Evolutionary conservation across 2,113 vertebrate species (phyloP).

Genomic region (Ursus arctos): DNA sequence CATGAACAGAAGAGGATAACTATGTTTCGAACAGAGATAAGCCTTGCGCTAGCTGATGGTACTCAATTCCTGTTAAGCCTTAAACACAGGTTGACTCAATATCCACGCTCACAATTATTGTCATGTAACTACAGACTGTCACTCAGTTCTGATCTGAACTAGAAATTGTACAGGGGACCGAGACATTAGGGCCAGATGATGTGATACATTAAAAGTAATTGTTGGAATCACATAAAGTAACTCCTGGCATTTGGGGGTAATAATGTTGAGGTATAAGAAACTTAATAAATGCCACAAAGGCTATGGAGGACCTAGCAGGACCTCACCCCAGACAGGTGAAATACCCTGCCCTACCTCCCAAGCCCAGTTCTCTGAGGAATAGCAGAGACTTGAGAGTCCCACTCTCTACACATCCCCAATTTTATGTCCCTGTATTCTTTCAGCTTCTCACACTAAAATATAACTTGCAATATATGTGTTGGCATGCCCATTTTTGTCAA

Average conservation of each 20-base stretch:
- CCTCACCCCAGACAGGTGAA: background rate
- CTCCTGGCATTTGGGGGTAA: background rate
- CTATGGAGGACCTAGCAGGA: background rate
- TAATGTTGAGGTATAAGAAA: background rate
- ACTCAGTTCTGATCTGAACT: background rate
- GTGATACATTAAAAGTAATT: background rate
- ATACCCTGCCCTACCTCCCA: background rate
- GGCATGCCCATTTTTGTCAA: background rate
- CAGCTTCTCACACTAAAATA: background rate
- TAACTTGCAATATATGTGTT: background rate
- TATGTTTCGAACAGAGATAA: background rate
- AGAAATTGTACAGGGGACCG: background rate
- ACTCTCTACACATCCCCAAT: background rate
- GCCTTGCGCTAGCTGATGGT: background rate
- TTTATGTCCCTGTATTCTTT: background rate
- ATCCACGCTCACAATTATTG: background rate
- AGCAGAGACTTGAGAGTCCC: background rate
- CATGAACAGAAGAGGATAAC: background rate
- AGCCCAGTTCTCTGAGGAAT: background rate
- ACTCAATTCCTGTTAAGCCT: background rate
- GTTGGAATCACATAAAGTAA: background rate
- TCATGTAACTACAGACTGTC: background rate
- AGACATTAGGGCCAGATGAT: background rate
- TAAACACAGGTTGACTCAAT: background rate
- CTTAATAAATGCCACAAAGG: accelerated